Evolutionary conservation across 2,888 invertebrate genomes (phyloP).

Genomic region (Latheticus oryzae): DNA sequence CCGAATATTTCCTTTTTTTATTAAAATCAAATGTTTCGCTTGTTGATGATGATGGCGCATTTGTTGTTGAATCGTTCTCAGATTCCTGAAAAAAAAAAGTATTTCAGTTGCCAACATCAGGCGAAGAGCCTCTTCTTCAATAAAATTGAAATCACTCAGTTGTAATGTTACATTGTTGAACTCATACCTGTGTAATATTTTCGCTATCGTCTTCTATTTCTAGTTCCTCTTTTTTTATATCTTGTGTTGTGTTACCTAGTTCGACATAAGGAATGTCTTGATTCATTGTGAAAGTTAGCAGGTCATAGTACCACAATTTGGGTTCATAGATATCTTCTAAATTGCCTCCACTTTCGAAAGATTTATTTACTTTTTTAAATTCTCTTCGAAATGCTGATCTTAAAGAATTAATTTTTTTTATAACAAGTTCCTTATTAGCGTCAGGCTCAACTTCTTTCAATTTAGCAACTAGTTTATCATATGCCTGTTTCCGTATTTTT

Average conservation of each 20-base stretch:
- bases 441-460: slow-evolving; percentile 42
- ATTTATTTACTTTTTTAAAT: slow-evolving; percentile 43
- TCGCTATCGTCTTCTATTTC: no score
- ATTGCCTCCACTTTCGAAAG: slow-evolving; percentile 32
- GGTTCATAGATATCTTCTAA: slow-evolving; percentile 46
- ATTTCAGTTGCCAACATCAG: no score
- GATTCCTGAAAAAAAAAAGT: no score
- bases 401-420: slow-evolving; percentile 46
- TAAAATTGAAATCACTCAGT: slow-evolving; percentile 3
- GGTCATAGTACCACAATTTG: slow-evolving; percentile 47
- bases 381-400: slow-evolving; percentile 45
- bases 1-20: no score
- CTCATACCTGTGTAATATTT: no score
- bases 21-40: no score
- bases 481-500: slow-evolving; percentile 37
- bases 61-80: no score
- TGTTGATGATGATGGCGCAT: no score
- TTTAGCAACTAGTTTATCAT: slow-evolving; percentile 42
- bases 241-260: no score
- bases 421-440: slow-evolving; percentile 40
- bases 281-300: slow-evolving; percentile 39
- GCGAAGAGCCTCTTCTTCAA: background rate
- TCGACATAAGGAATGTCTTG: no score
- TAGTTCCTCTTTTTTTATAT: no score
- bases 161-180: background rate